These are phyloP conservation scores for Ctenoplectra terminalis DNA, from an alignment of 1,140 invertebrate species.

Conservation along the genomic window DNA sequence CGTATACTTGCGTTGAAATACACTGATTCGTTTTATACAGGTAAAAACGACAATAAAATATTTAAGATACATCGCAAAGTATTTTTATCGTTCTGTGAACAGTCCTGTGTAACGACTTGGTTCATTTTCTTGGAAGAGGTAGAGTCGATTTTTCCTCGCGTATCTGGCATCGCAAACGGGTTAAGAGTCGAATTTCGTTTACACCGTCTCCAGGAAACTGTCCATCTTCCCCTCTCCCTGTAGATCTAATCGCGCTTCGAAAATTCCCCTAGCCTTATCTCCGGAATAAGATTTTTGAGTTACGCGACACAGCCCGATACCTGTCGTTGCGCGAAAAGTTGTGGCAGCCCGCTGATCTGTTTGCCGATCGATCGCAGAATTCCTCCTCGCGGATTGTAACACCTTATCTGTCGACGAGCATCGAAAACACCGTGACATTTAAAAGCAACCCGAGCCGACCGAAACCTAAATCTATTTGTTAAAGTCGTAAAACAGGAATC, in stretches of 20 bases:
- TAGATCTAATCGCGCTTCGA: slow-evolving; percentile 8
- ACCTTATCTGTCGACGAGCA: background rate
- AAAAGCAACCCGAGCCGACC: background rate
- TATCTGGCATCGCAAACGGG: slow-evolving; percentile 5
- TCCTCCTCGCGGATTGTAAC: background rate
- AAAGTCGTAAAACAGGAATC: slow-evolving; percentile 19
- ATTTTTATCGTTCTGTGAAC: background rate
- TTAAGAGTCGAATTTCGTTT: slow-evolving; percentile 7
- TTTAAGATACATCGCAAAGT: background rate
- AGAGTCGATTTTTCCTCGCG: background rate
- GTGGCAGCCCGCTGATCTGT: background rate
- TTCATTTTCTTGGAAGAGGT: background rate
- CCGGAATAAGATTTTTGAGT: slow-evolving; percentile 7
- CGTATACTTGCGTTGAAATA: background rate
- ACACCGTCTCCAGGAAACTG: background rate
- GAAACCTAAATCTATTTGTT: slow-evolving; percentile 40
- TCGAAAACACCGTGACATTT: background rate
- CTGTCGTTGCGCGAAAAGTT: slow-evolving; percentile 3
- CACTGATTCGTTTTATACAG: background rate
- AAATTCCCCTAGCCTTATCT: background rate
- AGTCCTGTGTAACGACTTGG: background rate
- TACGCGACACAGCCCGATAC: background rate
- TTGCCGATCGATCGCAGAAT: background rate
- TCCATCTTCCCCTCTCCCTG: background rate
- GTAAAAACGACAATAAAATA: background rate